Conservation (phyloP, 2,888 invertebrate genomes). For the Ochlodes sylvanus region DNA sequence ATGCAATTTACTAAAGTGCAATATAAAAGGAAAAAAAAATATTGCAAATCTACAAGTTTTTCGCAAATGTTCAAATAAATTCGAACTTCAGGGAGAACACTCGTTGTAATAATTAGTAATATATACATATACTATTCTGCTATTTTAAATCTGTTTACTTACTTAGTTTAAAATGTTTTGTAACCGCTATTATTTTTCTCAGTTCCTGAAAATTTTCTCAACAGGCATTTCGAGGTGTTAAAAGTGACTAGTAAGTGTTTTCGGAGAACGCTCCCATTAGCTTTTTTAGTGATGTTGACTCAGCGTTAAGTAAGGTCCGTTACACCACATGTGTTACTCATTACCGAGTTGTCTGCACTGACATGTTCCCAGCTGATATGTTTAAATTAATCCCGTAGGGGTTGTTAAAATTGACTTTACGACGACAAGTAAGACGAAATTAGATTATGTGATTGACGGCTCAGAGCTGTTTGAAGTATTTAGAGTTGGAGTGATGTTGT, state of each 20-base stretch:
- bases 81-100: too few relatives aligned
- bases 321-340: slow-evolving; percentile 29
- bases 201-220: slow-evolving; percentile 20
- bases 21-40: too few relatives aligned
- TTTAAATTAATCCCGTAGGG: slow-evolving; percentile 24
- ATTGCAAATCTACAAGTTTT: too few relatives aligned
- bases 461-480: background rate
- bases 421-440: slow-evolving; percentile 15
- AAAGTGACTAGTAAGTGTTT: slow-evolving; percentile 25
- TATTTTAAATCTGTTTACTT: too few relatives aligned
- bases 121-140: too few relatives aligned
- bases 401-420: slow-evolving; percentile 1
- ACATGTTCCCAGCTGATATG: slow-evolving; percentile 22
- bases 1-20: too few relatives aligned
- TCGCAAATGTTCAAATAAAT: too few relatives aligned
- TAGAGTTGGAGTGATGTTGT: too few relatives aligned
- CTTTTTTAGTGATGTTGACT: slow-evolving; percentile 29
- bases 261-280: slow-evolving; percentile 18
- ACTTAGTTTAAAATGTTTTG: too few relatives aligned
- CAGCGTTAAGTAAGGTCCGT: slow-evolving; percentile 35
- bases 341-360: slow-evolving; percentile 26
- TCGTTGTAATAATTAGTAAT: too few relatives aligned
- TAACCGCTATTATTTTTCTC: too few relatives aligned
- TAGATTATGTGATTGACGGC: slow-evolving; percentile 3
- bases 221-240: slow-evolving; percentile 24